Base-by-base conservation (phyloP, 2,888 invertebrate genomes). In the Neuroscelio doddi region DNA sequence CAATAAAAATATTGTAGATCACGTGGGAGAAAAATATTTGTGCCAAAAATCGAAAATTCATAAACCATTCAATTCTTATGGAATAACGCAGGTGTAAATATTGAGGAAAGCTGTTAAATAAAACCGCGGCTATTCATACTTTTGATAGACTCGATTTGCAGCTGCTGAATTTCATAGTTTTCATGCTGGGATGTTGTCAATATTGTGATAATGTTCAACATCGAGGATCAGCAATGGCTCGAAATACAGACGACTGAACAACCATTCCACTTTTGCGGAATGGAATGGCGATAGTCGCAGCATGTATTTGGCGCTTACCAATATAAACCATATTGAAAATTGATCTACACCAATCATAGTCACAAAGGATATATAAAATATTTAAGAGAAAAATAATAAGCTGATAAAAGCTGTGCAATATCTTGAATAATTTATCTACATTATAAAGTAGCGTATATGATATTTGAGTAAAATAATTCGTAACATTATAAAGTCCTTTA, bases 131-230 rank as follows among this genome's bases (percentile, higher is more conserved):
- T 39, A 26, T 38, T 45, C 38, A 26, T 27, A 51, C 47, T 53
- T 59, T 64, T 50, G 50, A 51, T 41, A 39, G 34, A 15, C 34
- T 32, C 49, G 50, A 66, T 64, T 59, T 52, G 36, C 56, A 56
- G 56, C 50, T 55, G 51, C 59, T 41, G 61, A 16, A 55, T 62
- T 55, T 53, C 49, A 50, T 55, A 45, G 24, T 41, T 55, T 46
- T 41, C 51, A 45, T 55, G 51, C 42, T 34, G 51, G 36, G 12
- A 50, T 52, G 42, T 56, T 49, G 68, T 71, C 71, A 66, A 68
- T 71, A 71, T 68, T 67, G 69, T 61, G 65, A 68, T 71, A 64
- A 71, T 62, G 52, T 68, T 63, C 68, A 68, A 69, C 69, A 71
- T 69, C 69, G 64, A 50, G 58, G 57, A 45, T 41, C 53, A 39